Base-by-base conservation (phyloP, 2,113 vertebrate species). In the Forbesichthys papilliferus region DNA sequence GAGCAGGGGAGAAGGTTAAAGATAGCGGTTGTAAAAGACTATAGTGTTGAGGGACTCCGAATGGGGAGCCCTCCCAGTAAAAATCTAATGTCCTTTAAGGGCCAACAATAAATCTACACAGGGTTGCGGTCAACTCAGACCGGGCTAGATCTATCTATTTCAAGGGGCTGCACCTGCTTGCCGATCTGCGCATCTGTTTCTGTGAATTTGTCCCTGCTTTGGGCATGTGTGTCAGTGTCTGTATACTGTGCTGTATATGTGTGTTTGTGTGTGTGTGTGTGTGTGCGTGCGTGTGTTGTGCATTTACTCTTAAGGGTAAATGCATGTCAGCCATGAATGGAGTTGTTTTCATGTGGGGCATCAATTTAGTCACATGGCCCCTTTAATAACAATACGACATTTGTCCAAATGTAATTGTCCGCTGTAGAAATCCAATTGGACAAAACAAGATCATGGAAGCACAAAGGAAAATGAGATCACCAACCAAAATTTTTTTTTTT, bases 11-110 rank as follows among this genome's bases (percentile, higher is more conserved):
- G 84, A 83, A 88, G 88, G 88, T 88, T 88, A 88, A 88, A 90
- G 87, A 84, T 87, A 82, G 84, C 60, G 66, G 74, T 55, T 58
- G 69, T 90, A 86, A 87, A 89, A 84, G 51, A 64, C 73, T 79
- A 20, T 7, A 69, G 68, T 73, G 13, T 74, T 65, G 71, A 83
- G 74, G 80, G 78, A 69, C 65, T 71, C 58, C 73, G 80, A 78
- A 57, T 36, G 57, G 46, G 77, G 65, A 79, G 69, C 60, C 77
- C 67, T 78, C 68, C 64, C 4, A 77, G 68, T 88, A 82, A 90
- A 87, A 91, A 89, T 89, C 84, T 86, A 90, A 88, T 87, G 83
- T 84, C 69, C 90, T 91, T 92, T 91, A 90, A 91, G 85, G 75
- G 80, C 66, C 64, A 58, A 54, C 75, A 78, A 91, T 92, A 89